Evolutionary conservation across 2,113 vertebrate species (phyloP).

Genomic region (Ceratotherium simum): DNA sequence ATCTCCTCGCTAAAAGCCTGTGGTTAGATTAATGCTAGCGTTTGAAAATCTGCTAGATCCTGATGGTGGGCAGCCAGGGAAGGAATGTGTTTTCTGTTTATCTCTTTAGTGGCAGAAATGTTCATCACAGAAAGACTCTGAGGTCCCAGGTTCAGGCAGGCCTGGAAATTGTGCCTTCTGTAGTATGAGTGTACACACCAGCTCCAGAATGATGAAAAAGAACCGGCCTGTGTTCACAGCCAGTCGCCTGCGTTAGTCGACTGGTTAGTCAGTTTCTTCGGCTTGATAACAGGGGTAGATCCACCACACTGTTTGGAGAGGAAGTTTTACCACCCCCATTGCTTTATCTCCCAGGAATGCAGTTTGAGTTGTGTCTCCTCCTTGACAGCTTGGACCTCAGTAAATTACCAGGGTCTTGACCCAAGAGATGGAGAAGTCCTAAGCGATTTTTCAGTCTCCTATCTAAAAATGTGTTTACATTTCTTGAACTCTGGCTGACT

Average conservation of each 20-base stretch:
- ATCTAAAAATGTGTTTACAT: slow-evolving; percentile 82
- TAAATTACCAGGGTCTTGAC: slow-evolving; percentile 81
- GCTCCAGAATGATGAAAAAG: not conserved
- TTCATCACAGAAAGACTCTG: slow-evolving; percentile 45
- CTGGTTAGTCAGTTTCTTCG: not conserved
- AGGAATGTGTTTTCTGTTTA: slow-evolving; percentile 73
- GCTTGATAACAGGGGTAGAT: slow-evolving; percentile 37
- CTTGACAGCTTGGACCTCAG: slow-evolving; percentile 67
- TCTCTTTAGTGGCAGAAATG: slow-evolving; percentile 66
- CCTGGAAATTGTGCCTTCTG: not conserved
- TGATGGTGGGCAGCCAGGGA: slow-evolving; percentile 55
- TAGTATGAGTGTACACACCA: not conserved
- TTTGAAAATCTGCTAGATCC: slow-evolving; percentile 55
- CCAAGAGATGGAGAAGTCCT: slow-evolving; percentile 73
- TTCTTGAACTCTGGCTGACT: slow-evolving; percentile 83
- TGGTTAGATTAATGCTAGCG: slow-evolving; percentile 71
- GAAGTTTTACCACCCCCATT: slow-evolving; percentile 47
- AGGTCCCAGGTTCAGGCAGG: not conserved
- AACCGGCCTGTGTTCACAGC: not conserved
- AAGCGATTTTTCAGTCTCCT: slow-evolving; percentile 78
- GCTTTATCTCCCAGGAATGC: slow-evolving; percentile 76
- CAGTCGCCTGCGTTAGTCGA: not conserved
- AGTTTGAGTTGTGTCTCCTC: slow-evolving; percentile 56
- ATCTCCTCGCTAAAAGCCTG: slow-evolving; percentile 81
- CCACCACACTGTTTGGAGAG: slow-evolving; percentile 36